phyloP scores from a whole-genome alignment of 1,140 invertebrate species.

The Zaprionus camerounensis region DNA sequence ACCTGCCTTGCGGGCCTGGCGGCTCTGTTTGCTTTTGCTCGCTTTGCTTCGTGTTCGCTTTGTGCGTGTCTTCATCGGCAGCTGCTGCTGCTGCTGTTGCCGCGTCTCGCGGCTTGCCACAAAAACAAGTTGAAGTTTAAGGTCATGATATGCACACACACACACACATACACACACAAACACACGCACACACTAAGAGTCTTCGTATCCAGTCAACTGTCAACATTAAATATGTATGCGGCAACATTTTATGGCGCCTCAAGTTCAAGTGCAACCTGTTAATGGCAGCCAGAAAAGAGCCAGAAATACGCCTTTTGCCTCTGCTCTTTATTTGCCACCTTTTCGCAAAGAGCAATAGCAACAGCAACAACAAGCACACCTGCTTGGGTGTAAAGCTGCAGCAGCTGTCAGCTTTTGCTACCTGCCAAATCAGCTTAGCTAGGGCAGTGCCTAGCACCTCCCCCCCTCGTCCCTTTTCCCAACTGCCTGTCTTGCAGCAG shows the following conservation, averaged over 20 bases:
- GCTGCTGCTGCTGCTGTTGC: constrained; percentile 28
- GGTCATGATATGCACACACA: constrained; percentile 59
- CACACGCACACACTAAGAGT: constrained; percentile 5
- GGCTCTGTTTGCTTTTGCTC: constrained; percentile 36
- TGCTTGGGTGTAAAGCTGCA: constrained; percentile 15
- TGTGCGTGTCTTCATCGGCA: constrained; percentile 54
- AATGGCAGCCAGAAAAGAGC: constrained; percentile 37
- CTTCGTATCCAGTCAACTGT: constrained; percentile 44
- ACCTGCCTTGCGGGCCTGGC: constrained; percentile 33
- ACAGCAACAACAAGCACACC: not conserved
- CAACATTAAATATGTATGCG: constrained; percentile 63
- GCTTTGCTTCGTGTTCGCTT: constrained; percentile 15
- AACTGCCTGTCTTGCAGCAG: constrained; percentile 29
- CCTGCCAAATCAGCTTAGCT: constrained; percentile 62
- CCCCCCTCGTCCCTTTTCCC: constrained; percentile 19
- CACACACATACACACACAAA: constrained; percentile 21
- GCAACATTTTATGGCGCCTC: constrained; percentile 60
- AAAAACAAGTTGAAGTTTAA: constrained; percentile 72
- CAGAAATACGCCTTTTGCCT: constrained; percentile 25
- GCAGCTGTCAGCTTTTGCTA: constrained; percentile 46
- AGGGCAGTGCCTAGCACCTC: constrained; percentile 4
- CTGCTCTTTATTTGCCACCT: constrained; percentile 21
- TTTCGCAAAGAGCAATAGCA: constrained; percentile 1
- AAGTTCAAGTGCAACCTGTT: constrained; percentile 69
- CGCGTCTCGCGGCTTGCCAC: constrained; percentile 33